phyloP scores from a whole-genome alignment of 2,888 invertebrate genomes.

The Cyrtodaria siliqua region DNA sequence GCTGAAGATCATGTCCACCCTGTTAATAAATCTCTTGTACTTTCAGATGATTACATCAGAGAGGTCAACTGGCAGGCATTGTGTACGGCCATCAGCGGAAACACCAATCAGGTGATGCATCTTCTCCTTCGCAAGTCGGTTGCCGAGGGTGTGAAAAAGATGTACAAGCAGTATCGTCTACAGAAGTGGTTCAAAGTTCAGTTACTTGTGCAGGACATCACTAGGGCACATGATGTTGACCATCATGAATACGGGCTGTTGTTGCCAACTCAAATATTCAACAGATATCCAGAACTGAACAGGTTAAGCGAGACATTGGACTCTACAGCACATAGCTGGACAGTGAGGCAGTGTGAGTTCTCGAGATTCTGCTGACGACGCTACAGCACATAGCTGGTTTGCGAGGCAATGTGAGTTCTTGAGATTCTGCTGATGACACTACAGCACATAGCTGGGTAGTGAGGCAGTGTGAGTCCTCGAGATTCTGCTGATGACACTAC shows the following conservation, averaged over 20 bases:
- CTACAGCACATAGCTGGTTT: conserved; percentile 28
- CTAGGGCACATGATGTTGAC: neutral
- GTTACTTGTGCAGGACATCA: conserved; percentile 35
- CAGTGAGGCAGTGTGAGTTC: conserved; percentile 51
- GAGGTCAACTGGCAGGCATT: conserved; percentile 25
- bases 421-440: conserved; percentile 24
- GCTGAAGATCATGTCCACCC: too few relatives aligned
- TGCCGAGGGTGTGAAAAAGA: conserved; percentile 48
- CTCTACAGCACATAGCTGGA: conserved; percentile 30
- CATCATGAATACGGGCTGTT: neutral
- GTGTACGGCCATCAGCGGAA: conserved; percentile 31
- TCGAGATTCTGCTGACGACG: conserved; percentile 27
- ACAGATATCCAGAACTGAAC: conserved; percentile 23
- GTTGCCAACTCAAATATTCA: neutral
- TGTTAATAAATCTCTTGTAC: too few relatives aligned
- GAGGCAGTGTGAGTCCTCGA: conserved; percentile 46
- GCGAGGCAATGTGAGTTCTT: conserved; percentile 50
- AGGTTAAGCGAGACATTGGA: conserved; percentile 19
- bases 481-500: conserved; percentile 23
- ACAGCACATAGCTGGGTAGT: conserved; percentile 41
- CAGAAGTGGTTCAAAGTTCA: conserved; percentile 52
- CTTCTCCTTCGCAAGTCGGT: conserved; percentile 43
- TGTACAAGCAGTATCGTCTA: conserved; percentile 49
- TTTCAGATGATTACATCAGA: conserved; percentile 50
- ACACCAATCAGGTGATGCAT: conserved; percentile 37